phyloP scores from a whole-genome alignment of 2,888 invertebrate genomes.

The Anthophora plumipes region DNA sequence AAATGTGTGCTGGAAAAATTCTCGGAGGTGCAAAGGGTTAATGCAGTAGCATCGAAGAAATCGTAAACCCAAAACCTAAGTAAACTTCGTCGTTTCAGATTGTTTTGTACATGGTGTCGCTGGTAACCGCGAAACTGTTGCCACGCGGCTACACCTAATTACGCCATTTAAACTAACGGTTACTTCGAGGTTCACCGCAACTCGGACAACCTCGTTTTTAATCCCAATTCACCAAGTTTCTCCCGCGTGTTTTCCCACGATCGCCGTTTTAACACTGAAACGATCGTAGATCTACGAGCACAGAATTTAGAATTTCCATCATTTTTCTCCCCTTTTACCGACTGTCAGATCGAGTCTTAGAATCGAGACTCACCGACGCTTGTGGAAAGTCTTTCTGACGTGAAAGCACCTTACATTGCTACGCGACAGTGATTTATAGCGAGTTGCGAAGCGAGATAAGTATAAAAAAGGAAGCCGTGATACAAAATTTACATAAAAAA shows the following conservation, averaged over 20 bases:
- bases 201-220: slow-evolving; percentile 61
- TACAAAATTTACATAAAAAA: slow-evolving; percentile 43
- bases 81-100: slow-evolving; percentile 3
- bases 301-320: slow-evolving; percentile 6
- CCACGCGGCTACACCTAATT: slow-evolving; percentile 36
- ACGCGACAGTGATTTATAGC: slow-evolving; percentile 53
- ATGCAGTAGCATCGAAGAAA: no score
- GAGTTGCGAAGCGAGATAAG: background rate
- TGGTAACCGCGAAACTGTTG: background rate
- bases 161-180: slow-evolving; percentile 39
- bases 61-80: background rate
- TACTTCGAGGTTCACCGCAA: slow-evolving; percentile 33
- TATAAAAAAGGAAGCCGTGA: slow-evolving; percentile 34
- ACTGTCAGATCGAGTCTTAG: slow-evolving; percentile 24
- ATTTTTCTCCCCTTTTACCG: background rate
- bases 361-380: slow-evolving; percentile 22
- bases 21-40: no score
- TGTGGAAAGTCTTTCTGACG: background rate
- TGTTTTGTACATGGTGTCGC: background rate
- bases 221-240: slow-evolving; percentile 73
- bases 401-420: slow-evolving; percentile 5
- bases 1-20: no score
- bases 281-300: background rate
- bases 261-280: background rate
- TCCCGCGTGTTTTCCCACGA: slow-evolving; percentile 43